Conservation (phyloP, 2,113 vertebrate species). For the Genyomyrus donnyi region DNA sequence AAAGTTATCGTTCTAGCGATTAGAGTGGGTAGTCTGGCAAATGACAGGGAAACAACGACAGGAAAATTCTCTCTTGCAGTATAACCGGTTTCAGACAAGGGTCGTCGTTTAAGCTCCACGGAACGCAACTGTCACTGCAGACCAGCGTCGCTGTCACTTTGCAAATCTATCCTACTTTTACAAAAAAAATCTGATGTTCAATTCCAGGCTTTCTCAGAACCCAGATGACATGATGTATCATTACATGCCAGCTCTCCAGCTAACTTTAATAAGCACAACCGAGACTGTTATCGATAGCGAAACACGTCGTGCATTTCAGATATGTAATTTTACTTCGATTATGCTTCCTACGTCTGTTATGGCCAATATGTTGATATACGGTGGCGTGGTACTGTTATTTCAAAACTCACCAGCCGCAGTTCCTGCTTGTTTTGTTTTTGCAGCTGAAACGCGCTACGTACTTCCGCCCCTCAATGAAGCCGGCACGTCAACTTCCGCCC, state of each 20-base stretch:
- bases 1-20: background rate
- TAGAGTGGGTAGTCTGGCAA: background rate
- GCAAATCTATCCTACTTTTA: background rate
- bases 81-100: background rate
- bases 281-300: background rate
- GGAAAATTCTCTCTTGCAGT: background rate
- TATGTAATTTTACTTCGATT: background rate
- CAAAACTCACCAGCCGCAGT: constrained; percentile 59
- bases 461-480: constrained; percentile 48
- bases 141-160: background rate
- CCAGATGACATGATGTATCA: background rate
- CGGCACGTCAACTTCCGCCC: constrained; percentile 38
- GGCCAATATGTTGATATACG: background rate
- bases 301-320: background rate
- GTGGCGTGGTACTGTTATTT: constrained; percentile 13
- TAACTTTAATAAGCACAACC: constrained; percentile 4
- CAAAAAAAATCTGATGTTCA: background rate
- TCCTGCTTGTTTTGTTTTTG: constrained; percentile 61
- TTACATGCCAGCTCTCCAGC: background rate
- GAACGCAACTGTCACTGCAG: background rate
- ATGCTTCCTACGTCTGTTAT: background rate
- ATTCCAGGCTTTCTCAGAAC: background rate
- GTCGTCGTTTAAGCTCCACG: background rate
- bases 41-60: background rate
- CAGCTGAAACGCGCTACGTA: constrained; percentile 48